Evolutionary conservation across 2,113 vertebrate genomes (phyloP).

Genomic region (Corythoichthys intestinalis): DNA sequence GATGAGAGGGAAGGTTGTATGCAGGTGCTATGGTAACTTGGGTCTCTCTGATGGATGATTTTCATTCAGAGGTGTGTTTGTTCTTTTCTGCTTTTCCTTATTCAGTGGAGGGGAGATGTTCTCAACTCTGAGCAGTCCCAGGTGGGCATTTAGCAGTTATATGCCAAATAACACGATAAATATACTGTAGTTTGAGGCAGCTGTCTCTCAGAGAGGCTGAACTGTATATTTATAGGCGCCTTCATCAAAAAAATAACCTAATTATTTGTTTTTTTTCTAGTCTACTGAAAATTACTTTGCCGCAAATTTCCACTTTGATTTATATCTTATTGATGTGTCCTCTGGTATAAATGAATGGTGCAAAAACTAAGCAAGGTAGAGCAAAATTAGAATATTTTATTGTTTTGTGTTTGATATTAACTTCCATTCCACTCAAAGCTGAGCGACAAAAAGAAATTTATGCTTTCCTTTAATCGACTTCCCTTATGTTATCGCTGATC

Average conservation of each 20-base stretch:
- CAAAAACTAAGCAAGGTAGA: neutral
- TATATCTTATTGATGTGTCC: neutral
- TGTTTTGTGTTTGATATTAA: constrained; percentile 3
- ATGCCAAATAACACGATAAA: constrained; percentile 38
- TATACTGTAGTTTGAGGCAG: constrained; percentile 22
- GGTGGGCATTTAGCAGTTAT: constrained; percentile 60
- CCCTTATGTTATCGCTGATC: constrained; percentile 4
- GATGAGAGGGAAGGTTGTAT: constrained; percentile 29
- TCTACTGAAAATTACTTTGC: constrained; percentile 1
- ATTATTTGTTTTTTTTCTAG: neutral
- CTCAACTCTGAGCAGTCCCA: constrained; percentile 48
- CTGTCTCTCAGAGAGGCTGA: constrained; percentile 36
- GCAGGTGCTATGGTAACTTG: constrained; percentile 62
- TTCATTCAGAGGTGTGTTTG: constrained; percentile 29
- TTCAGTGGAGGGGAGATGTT: constrained; percentile 49
- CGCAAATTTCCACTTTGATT: neutral
- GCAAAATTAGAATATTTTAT: constrained; percentile 5
- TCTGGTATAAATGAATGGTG: neutral
- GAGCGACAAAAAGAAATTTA: constrained; percentile 4
- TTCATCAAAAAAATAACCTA: neutral
- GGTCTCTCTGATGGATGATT: constrained; percentile 42
- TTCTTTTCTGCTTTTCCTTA: constrained; percentile 25
- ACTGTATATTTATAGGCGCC: constrained; percentile 6
- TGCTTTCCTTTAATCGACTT: constrained; percentile 14
- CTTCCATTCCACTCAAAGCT: neutral